Evolutionary conservation across 2,888 invertebrate species (phyloP), one percentile per base, ranked within the genome.

Genomic region (Metalampra italica): DNA sequence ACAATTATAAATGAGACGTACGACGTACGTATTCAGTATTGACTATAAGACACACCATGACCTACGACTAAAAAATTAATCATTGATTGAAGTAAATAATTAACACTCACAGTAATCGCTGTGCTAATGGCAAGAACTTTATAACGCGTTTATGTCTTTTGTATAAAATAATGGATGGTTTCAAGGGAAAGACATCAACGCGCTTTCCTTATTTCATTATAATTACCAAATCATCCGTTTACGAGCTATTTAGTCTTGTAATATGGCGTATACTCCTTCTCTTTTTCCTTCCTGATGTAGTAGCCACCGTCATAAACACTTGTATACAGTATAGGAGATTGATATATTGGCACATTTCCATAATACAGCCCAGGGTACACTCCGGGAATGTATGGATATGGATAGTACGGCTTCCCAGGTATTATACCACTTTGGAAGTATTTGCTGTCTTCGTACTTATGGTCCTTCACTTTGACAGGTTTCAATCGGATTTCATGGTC

Each of bases 361-460:
- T 73, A 72, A 48, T 72, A 75, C 0, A 79, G 79, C 46, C 65
- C 63, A 0, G 74, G 69, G 29, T 78, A 67, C 1, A 78, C 34
- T 37, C 73, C 77, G 9, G 66, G 56, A 32, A 60, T 40, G 43
- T 66, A 66, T 2, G 66, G 61, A 9, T 53, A 53, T 11, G 66
- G 60, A 13, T 60, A 51, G 29, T 64, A 71, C 0, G 76, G 74
- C 8, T 59, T 66, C 1, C 59, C 57, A 38, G 50, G 42, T 38
- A 49, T 41, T 12, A 51, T 36, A 32, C 8, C 32, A 29, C 53
- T 54, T 43, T 64, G 58, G 38, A 64, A 52, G 12, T 66, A 57
- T 52, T 78, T 81, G 7, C 64, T 64, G 9, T 69, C 71, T 11
- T 76, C 71, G 13, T 57, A 45, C 45, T 73, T 76, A 3, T 66